Conservation (phyloP, 64 coral and sea anemone species). For the Anthopleura sola region DNA sequence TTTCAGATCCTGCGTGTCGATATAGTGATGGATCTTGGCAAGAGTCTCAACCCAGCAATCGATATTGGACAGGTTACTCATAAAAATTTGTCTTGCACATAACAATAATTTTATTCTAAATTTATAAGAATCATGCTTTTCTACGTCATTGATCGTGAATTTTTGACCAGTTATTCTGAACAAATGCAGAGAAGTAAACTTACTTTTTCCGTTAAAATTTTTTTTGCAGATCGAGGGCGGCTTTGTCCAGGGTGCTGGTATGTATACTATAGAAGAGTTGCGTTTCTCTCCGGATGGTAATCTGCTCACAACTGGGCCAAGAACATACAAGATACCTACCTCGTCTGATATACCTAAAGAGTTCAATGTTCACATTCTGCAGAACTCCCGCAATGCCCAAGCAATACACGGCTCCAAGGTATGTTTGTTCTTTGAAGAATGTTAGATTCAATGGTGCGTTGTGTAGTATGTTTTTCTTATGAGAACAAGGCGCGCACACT, state of each 20-base stretch:
- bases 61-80: conserved; percentile 79
- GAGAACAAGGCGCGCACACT: neutral
- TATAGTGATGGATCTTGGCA: conserved; percentile 86
- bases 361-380: conserved; percentile 54
- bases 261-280: conserved; percentile 40
- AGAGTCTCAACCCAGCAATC: conserved; percentile 78
- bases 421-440: neutral
- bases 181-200: neutral
- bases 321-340: conserved; percentile 60
- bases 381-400: conserved; percentile 24
- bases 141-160: too few relatives aligned
- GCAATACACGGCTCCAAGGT: conserved; percentile 56
- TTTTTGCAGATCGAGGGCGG: conserved; percentile 38
- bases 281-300: conserved; percentile 29
- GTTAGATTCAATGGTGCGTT: neutral
- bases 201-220: neutral
- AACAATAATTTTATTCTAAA: too few relatives aligned
- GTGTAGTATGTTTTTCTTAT: neutral
- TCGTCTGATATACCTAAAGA: conserved; percentile 36
- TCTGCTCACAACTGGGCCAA: conserved; percentile 31
- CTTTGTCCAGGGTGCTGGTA: conserved; percentile 37
- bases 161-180: too few relatives aligned
- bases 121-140: too few relatives aligned
- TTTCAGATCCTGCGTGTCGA: conserved; percentile 71
- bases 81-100: too few relatives aligned